phyloP scores from a whole-genome alignment of 2,113 vertebrate species.

The Copsychus sechellarum region DNA sequence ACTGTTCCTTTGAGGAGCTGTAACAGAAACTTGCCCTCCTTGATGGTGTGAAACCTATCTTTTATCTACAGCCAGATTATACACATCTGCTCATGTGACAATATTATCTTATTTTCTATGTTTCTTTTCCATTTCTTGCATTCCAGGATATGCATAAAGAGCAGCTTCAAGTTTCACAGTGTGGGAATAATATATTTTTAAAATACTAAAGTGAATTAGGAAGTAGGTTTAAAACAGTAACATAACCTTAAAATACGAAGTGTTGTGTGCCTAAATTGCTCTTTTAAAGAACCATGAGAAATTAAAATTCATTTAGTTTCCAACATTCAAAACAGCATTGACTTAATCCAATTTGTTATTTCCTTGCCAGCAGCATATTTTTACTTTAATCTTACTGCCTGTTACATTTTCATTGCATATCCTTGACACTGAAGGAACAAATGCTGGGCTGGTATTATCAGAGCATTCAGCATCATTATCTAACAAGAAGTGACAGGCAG shows the following conservation, averaged over 20 bases:
- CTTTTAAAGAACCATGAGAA: not conserved
- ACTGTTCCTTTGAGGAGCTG: not conserved
- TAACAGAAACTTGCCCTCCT: not conserved
- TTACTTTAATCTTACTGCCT: not conserved
- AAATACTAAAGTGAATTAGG: not conserved
- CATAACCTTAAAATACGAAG: not conserved
- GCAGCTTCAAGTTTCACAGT: not conserved
- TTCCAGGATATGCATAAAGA: not conserved
- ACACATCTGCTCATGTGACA: not conserved
- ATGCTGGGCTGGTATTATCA: not conserved
- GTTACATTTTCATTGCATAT: not conserved
- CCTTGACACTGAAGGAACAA: not conserved
- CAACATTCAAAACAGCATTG: not conserved
- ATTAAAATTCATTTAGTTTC: conserved; percentile 2
- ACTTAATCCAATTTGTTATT: conserved; percentile 8
- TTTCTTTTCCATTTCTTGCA: not conserved
- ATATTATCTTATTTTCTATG: not conserved
- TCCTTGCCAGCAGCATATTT: not conserved
- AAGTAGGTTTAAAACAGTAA: not conserved
- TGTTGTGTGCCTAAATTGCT: not conserved
- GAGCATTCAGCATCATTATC: not conserved
- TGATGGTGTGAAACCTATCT: not conserved
- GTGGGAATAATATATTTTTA: not conserved
- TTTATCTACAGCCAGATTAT: not conserved
- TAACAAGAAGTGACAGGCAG: not conserved